Evolutionary conservation across 2,113 vertebrate genomes (phyloP), one percentile per base, ranked within the genome.

Genomic region (Nestor notabilis): DNA sequence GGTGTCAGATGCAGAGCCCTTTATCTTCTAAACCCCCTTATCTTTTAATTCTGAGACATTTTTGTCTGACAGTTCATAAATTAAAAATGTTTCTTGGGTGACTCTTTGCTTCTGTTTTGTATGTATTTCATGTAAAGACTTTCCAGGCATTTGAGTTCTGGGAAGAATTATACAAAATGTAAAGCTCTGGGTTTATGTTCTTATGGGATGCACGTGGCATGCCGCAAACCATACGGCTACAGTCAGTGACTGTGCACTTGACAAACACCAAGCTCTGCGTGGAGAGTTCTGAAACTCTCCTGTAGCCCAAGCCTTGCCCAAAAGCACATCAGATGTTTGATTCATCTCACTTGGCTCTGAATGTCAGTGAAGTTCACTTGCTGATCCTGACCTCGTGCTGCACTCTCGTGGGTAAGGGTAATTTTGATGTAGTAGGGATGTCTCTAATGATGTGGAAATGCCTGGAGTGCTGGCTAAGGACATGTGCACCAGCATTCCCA

Each of bases 51-150:
- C 93, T 76, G 82, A 95, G 94, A 83, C 80, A 2, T 93, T 94
- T 96, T 92, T 93, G 91, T 96, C 83, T 95, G 96, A 94, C 96
- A 95, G 94, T 88, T 96, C 92, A 96, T 97, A 95, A 97, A 95
- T 97, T 96, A 93, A 88, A 96, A 95, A 93, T 85, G 85, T 95
- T 97, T 90, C 94, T 94, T 95, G 56, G 43, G 87, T 95, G 95
- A 86, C 95, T 96, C 79, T 85, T 91, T 90, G 95, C 95, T 96
- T 93, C 89, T 43, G 1, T 89, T 97, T 94, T 72, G 18, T 94
- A 90, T 92, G 95, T 94, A 92, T 97, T 95, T 95, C 90, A 41
- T 91, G 85, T 93, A 84, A 97, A 96, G 95, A 70, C 83, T 95
- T 94, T 28, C 50, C 74, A 89, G 78, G 83, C 65, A 1, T 92